Base-by-base conservation (phyloP, 1,140 invertebrate genomes). In the Pogonomyrmex barbatus region DNA sequence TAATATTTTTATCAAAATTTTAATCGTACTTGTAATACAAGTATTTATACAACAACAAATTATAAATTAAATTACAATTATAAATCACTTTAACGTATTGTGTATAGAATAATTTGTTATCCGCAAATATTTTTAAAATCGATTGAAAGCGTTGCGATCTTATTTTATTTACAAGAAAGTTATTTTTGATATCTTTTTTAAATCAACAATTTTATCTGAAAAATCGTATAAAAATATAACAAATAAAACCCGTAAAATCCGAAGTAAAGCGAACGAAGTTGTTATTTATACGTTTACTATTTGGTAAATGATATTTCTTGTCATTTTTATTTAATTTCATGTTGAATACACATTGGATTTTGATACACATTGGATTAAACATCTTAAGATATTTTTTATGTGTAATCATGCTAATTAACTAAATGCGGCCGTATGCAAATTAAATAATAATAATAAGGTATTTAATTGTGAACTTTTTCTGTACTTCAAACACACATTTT, bases 251-350 rank as follows among this genome's bases (percentile, higher is more conserved):
- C 24, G n/a, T 56, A 4, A 54, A 9, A 54, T 24, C 4, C 24
- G 9, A 9, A 73, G 54, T 42, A 65, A 63, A 63, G 17, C 14
- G 14, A 63, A 63, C 33, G 14, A 33, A 63, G 54, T 71, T 36
- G 9, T n/a, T 54, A 52, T 36, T 14, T 36, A 14, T n/a, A 52
- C 2, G 33, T 8, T 14, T 73, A n/a, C 24, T 24, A 52, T 54
- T 56, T 24, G 36, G 12, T n/a, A 17, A 12, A 39, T n/a, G 0
- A n/a, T n/a, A 54, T 24, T 42, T 39, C 42, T 12, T 24, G 0
- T 39, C 42, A 39, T 56, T 42, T 56, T 42, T n/a, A 56, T 75
- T 75, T 39, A 56, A 24, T 56, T 56, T 12, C 54, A 75, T 36
- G 42, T 0, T 9, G 56, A 39, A 24, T 39, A 54, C n/a, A n/a